These are phyloP conservation scores for Amphipoea lucens DNA, from an alignment of 2,888 invertebrate genomes.

Conservation along the genomic window DNA sequence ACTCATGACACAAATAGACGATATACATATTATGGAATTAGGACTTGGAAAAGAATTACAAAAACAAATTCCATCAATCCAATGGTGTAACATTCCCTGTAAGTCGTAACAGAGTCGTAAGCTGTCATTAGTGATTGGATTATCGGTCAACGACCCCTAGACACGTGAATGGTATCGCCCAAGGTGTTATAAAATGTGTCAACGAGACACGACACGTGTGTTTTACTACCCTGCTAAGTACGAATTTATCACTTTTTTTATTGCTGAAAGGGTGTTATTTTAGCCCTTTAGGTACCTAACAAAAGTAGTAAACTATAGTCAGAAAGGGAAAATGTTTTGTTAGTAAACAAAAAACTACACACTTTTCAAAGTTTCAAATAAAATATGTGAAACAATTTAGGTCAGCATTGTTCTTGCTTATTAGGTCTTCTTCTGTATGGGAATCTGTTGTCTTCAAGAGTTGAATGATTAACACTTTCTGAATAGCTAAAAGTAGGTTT, in stretches of 20 bases:
- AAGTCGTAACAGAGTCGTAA: constrained; percentile 62
- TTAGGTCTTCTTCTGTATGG: not conserved
- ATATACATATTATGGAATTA: constrained; percentile 12
- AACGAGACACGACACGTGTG: constrained; percentile 46
- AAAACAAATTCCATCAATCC: constrained; percentile 44
- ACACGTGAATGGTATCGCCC: constrained; percentile 62
- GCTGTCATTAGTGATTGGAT: constrained; percentile 75
- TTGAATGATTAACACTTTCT: not conserved
- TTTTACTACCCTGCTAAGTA: constrained; percentile 28
- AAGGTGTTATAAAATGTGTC: constrained; percentile 62
- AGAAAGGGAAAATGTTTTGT: not conserved
- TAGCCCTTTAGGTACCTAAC: not conserved
- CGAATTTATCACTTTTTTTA: constrained; percentile 45
- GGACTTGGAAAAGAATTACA: constrained; percentile 24
- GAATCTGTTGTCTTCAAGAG: not conserved
- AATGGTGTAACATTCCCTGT: constrained; percentile 55
- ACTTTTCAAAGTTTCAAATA: not conserved
- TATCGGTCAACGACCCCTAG: constrained; percentile 77
- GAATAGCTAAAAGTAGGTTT: not conserved
- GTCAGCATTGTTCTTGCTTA: not conserved
- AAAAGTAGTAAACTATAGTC: not conserved
- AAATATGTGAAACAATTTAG: not conserved
- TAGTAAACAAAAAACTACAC: not conserved
- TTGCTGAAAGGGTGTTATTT: not conserved
- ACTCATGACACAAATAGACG: too few species aligned